Base-by-base conservation (phyloP, 2,797 vertebrate genomes). In the Tamandua tetradactyla region DNA sequence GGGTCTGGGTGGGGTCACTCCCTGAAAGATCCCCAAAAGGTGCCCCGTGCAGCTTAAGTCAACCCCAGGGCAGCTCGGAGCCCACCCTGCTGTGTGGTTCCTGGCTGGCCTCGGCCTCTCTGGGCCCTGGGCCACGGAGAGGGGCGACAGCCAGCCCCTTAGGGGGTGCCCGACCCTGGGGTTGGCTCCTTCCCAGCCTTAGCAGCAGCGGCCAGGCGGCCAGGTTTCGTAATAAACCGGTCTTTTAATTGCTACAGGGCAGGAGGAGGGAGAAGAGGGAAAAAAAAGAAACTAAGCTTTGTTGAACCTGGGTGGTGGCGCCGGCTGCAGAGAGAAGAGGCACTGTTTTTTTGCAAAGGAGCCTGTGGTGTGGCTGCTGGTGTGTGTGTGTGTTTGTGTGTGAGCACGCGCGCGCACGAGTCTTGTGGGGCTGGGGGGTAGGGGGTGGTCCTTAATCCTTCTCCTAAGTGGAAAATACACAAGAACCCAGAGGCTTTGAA, bases 151-250 rank as follows among this genome's bases (percentile, higher is more conserved):
- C n/a, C 49, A 7, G 81, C 47, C 25, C 52, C 76, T 61, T 47
- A 7, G 7, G 30, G 49, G 44, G 23, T 42, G 94, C 94, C 87
- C 75, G 2, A 79, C 80, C 90, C 37, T 2, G 52, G 71, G 59
- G 84, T 25, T 61, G 83, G 94, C 96, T 94, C 79, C 91, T 25
- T 93, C 25, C 23, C 35, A 49, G 87, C 44, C 80, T 17, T 86
- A 64, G 57, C 85, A 86, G 95, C 80, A 68, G 71, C n/a, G 89
- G 83, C 87, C 49, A 23, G 14, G 78, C 35, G 18, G 92, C 94
- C 91, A 80, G 87, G 94, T 96, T 96, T 95, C 95, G 47, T 95
- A 90, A 97, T 97, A 96, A 96, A 95, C 94, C 90, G 69, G 92
- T 82, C 93, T 95, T 62, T 88, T 96, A 96, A 97, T 92, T 96